Evolutionary conservation across 2,113 vertebrate species (phyloP).

Genomic region (Dicentrarchus labrax): DNA sequence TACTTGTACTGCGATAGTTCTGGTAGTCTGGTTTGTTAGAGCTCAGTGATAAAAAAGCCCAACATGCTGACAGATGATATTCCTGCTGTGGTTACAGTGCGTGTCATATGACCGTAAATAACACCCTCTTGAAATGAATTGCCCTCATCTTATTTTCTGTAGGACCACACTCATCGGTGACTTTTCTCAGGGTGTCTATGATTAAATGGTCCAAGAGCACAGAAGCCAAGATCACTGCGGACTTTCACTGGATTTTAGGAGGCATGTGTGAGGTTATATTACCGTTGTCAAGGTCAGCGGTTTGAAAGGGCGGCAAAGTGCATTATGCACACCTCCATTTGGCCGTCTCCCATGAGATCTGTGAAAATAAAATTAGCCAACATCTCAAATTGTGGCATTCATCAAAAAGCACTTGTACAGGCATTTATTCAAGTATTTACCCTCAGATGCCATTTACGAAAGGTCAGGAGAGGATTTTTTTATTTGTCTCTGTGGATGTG

Average conservation of each 20-base stretch:
- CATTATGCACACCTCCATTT: constrained; percentile 68
- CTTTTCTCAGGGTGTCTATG: constrained; percentile 37
- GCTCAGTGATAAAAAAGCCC: constrained; percentile 34
- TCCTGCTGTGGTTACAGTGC: constrained; percentile 1
- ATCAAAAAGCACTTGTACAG: constrained; percentile 73
- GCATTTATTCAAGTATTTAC: constrained; percentile 76
- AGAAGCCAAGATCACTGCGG: constrained; percentile 36
- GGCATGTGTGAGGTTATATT: constrained; percentile 65
- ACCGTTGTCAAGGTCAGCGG: constrained; percentile 72
- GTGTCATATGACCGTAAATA: constrained; percentile 29
- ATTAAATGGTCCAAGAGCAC: constrained; percentile 64
- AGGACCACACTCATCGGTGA: background rate
- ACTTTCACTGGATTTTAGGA: constrained; percentile 29
- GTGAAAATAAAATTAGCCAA: constrained; percentile 76
- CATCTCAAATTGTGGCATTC: constrained; percentile 74
- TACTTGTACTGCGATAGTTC: background rate
- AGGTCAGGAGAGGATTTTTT: constrained; percentile 70
- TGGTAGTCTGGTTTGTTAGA: constrained; percentile 33
- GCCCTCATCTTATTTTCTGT: constrained; percentile 18
- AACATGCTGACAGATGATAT: constrained; percentile 16
- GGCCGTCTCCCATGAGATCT: constrained; percentile 58
- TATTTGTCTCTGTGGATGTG: constrained; percentile 64
- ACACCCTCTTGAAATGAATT: constrained; percentile 37
- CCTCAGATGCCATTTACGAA: constrained; percentile 73
- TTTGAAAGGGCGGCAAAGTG: constrained; percentile 60